Conservation (phyloP, 2,797 vertebrate species). For the Tamandua tetradactyla region DNA sequence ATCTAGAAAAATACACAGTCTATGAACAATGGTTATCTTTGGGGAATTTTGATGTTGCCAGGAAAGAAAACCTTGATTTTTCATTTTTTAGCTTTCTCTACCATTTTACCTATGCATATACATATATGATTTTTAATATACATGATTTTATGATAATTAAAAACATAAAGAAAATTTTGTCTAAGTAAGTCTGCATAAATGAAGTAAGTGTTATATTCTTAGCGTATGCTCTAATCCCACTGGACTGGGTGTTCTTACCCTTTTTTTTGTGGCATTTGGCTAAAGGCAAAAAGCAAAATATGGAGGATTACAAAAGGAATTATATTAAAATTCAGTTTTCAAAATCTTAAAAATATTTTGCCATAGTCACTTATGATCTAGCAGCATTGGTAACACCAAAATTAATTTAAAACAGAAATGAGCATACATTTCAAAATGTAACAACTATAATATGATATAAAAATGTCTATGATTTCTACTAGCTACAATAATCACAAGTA, state of each 20-base stretch:
- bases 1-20: background rate
- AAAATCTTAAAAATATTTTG: background rate
- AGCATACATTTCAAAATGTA: conserved; percentile 8
- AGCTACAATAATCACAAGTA: background rate
- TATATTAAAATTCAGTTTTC: too few species aligned
- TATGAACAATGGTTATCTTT: background rate
- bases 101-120: too few species aligned
- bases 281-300: too few species aligned
- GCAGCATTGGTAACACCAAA: background rate
- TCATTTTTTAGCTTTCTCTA: background rate
- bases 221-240: background rate
- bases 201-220: background rate
- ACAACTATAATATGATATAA: background rate
- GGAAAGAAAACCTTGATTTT: too few species aligned
- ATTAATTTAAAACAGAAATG: background rate
- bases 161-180: background rate
- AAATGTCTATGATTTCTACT: background rate
- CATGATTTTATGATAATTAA: too few species aligned
- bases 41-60: background rate
- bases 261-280: too few species aligned
- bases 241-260: background rate
- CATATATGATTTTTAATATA: too few species aligned
- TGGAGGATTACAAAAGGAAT: too few species aligned
- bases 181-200: background rate
- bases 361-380: background rate